Evolutionary conservation across 2,113 vertebrate genomes (phyloP).

Genomic region (rabbit (Oryctolagus cuniculus)): DNA sequence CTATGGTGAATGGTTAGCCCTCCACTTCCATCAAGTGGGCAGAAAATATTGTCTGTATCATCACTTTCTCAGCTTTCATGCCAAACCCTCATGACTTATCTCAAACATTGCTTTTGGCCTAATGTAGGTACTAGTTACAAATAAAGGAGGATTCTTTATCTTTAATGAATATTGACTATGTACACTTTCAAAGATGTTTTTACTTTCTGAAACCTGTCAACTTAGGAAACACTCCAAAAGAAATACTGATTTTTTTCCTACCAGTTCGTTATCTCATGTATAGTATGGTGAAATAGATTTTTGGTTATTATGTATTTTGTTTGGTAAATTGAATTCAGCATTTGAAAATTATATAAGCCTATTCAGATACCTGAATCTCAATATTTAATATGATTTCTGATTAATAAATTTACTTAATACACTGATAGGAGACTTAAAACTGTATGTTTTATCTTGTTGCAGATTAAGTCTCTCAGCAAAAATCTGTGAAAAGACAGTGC

Average conservation of each 20-base stretch:
- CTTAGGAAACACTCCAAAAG: neutral
- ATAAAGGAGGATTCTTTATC: neutral
- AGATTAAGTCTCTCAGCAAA: slow-evolving; percentile 98
- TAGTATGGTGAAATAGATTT: neutral
- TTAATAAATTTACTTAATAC: neutral
- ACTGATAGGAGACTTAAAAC: slow-evolving; percentile 33
- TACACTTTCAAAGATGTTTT: neutral
- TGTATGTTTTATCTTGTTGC: slow-evolving; percentile 77
- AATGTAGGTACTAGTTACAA: neutral
- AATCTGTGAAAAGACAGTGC: slow-evolving; percentile 99
- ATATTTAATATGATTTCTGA: neutral
- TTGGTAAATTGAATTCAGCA: neutral
- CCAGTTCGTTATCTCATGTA: neutral
- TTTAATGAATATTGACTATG: neutral
- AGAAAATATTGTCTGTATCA: neutral
- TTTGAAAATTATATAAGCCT: slow-evolving; percentile 30
- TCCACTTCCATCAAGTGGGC: neutral
- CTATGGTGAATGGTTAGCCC: accelerated
- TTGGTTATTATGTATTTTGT: neutral
- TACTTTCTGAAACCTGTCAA: neutral
- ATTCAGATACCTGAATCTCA: neutral
- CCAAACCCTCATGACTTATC: neutral
- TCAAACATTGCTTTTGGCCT: neutral
- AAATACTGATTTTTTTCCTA: slow-evolving; percentile 28
- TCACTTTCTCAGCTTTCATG: too few relatives aligned